Evolutionary conservation across 2,888 invertebrate genomes (phyloP).

Genomic region (Lamellibrachia satsuma): DNA sequence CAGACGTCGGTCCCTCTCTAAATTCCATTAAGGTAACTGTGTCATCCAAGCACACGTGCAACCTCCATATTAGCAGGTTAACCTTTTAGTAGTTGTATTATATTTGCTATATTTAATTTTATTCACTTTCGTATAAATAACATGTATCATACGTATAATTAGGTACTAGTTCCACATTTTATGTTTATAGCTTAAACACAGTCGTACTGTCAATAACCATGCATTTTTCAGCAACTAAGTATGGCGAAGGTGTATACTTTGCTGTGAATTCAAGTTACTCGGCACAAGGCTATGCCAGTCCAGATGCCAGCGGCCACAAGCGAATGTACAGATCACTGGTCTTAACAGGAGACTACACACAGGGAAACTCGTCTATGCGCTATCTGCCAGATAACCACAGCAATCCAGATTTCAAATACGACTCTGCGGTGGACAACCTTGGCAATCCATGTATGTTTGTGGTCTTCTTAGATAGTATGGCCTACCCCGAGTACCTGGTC

Average conservation of each 20-base stretch:
- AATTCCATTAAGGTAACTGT: too few species aligned
- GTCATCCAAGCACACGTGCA: too few species aligned
- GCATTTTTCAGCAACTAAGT: neutral
- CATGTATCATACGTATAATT: too few species aligned
- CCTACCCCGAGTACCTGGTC: neutral
- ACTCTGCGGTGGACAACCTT: neutral
- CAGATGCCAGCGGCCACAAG: neutral
- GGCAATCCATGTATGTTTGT: neutral
- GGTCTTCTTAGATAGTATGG: neutral
- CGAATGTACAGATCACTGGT: neutral
- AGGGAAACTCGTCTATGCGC: neutral
- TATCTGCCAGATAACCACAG: neutral
- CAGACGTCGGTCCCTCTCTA: too few species aligned
- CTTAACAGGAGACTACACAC: neutral
- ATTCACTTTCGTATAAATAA: too few species aligned
- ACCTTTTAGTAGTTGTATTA: too few species aligned
- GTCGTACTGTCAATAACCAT: neutral
- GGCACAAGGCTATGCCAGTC: neutral
- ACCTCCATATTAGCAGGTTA: too few species aligned
- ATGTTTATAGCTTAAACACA: neutral
- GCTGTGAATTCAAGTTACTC: neutral
- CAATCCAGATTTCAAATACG: neutral
- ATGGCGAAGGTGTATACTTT: slow-evolving; percentile 30
- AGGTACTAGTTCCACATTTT: too few species aligned
- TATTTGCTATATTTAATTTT: too few species aligned